A percentile compares a stretch with the other conserved stretches of the same genome.
phyloP scores from a whole-genome alignment of 2,113 vertebrate species.

The Aptenodytes forsteri region DNA sequence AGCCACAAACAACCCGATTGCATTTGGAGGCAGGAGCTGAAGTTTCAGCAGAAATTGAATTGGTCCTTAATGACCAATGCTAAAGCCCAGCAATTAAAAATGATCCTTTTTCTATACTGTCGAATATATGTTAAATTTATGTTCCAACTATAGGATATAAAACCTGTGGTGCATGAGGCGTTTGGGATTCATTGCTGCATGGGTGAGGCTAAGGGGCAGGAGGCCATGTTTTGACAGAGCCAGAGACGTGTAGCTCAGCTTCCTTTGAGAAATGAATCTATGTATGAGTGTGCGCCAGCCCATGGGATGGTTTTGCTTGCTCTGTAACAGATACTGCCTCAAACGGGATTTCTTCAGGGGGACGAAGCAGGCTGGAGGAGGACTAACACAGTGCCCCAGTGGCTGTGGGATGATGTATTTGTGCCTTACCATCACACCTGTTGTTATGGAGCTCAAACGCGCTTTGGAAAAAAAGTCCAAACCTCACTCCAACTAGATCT shows the following conservation, averaged over 20 bases:
- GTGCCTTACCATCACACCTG: conserved; percentile 64
- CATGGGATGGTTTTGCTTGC: background rate
- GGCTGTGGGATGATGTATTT: conserved; percentile 37
- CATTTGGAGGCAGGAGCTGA: background rate
- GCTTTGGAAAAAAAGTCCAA: conserved; percentile 6
- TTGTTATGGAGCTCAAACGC: conserved; percentile 44
- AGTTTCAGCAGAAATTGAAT: background rate
- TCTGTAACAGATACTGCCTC: background rate
- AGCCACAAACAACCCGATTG: background rate
- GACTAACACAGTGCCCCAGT: background rate
- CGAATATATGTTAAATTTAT: background rate
- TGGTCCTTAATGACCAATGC: background rate
- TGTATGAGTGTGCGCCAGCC: fast-evolving
- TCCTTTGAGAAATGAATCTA: background rate
- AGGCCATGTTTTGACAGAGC: background rate
- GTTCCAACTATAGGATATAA: background rate
- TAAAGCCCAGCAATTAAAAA: background rate
- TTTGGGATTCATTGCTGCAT: background rate
- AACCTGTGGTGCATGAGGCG: background rate
- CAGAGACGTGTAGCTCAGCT: background rate
- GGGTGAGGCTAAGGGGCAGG: background rate
- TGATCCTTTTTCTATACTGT: background rate
- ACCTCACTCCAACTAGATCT: conserved; percentile 6
- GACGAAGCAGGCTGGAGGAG: background rate
- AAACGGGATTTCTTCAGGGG: background rate